phyloP scores from a whole-genome alignment of 1,140 invertebrate genomes.

The Dufourea novaeangliae region DNA sequence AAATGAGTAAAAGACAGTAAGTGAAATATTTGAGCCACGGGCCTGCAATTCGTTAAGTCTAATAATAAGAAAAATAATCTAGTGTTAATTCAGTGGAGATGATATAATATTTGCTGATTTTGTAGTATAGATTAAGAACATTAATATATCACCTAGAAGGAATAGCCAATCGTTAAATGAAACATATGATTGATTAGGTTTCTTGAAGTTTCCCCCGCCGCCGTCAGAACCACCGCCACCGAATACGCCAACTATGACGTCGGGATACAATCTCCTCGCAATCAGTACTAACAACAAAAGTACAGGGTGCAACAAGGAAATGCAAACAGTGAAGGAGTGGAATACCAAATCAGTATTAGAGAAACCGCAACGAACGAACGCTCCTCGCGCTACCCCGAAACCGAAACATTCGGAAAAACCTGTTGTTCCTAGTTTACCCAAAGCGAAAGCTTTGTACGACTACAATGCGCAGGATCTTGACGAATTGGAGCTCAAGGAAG shows the following conservation, averaged over 20 bases:
- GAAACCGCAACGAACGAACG: not conserved
- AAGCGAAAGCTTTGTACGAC: slow-evolving; percentile 85
- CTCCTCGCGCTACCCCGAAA: slow-evolving; percentile 9
- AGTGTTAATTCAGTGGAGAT: too few relatives aligned
- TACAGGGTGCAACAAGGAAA: slow-evolving; percentile 32
- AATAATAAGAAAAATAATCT: too few relatives aligned
- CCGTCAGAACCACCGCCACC: slow-evolving; percentile 82
- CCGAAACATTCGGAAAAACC: slow-evolving; percentile 65
- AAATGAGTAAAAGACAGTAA: too few relatives aligned
- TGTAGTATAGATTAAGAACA: too few relatives aligned
- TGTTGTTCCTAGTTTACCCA: slow-evolving; percentile 79
- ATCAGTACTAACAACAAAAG: slow-evolving; percentile 24
- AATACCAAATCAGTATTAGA: slow-evolving; percentile 9
- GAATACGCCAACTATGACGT: slow-evolving; percentile 77
- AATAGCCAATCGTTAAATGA: too few relatives aligned
- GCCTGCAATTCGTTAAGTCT: too few relatives aligned
- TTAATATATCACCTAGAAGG: too few relatives aligned
- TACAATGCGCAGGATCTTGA: slow-evolving; percentile 87
- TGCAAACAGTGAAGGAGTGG: slow-evolving; percentile 58
- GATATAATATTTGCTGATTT: too few relatives aligned
- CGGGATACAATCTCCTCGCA: slow-evolving; percentile 70
- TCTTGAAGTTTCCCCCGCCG: slow-evolving; percentile 80
- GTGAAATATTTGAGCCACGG: too few relatives aligned
- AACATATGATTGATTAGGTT: too few relatives aligned
- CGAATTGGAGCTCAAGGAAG: slow-evolving; percentile 85